These are phyloP conservation scores for Uloborus diversus DNA, from an alignment of 1,140 invertebrate genomes.

Conservation along the genomic window DNA sequence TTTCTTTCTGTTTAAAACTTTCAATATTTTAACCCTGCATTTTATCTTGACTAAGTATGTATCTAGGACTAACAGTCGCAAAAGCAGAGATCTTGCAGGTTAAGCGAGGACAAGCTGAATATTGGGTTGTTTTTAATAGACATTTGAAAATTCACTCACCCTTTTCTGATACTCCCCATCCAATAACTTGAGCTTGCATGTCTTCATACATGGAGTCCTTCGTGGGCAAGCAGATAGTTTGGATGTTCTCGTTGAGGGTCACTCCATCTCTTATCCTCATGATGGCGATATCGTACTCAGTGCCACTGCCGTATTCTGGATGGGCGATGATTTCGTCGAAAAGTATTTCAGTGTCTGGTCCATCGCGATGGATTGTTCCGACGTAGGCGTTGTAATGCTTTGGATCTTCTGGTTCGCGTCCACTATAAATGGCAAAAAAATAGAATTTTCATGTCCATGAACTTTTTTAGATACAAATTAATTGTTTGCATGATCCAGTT, in stretches of 20 bases:
- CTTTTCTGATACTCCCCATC: slow-evolving; percentile 74
- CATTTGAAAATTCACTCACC: no score
- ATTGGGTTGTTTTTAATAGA: no score
- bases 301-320: background rate
- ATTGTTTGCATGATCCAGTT: no score
- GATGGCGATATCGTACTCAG: slow-evolving; percentile 70
- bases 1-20: no score
- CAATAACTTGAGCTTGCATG: slow-evolving; percentile 77
- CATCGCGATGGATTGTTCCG: background rate
- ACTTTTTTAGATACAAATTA: no score
- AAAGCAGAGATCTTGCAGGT: no score
- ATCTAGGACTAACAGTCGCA: no score
- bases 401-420: background rate
- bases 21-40: no score
- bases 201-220: slow-evolving; percentile 58
- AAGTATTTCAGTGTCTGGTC: background rate
- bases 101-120: no score
- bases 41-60: no score
- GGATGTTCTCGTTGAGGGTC: slow-evolving; percentile 55
- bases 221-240: slow-evolving; percentile 62
- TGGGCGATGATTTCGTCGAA: slow-evolving; percentile 3
- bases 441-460: no score
- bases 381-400: slow-evolving; percentile 1
- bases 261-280: slow-evolving; percentile 82
- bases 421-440: no score